These are phyloP conservation scores for Anthophora plumipes DNA, from an alignment of 2,888 invertebrate species.

Conservation along the genomic window DNA sequence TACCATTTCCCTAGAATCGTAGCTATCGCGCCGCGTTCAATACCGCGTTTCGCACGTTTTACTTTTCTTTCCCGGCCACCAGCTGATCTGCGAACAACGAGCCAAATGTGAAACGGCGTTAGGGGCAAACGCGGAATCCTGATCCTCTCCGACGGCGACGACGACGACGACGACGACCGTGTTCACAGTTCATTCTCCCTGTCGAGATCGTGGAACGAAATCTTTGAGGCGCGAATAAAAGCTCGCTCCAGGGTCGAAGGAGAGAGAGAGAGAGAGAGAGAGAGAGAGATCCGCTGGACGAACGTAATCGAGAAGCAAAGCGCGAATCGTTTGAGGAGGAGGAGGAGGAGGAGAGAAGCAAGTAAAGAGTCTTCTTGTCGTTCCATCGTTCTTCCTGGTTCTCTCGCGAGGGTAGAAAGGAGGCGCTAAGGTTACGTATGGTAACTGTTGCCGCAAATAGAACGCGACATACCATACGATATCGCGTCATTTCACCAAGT, in stretches of 20 bases:
- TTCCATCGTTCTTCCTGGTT: too few relatives aligned
- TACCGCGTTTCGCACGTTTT: too few relatives aligned
- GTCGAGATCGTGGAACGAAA: not conserved
- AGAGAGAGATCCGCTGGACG: not conserved
- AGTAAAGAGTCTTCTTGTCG: too few relatives aligned
- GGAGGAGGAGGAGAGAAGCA: too few relatives aligned
- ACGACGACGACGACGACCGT: not conserved
- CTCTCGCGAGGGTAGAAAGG: not conserved
- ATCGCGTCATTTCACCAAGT: too few relatives aligned
- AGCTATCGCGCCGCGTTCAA: too few relatives aligned
- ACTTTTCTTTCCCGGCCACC: too few relatives aligned
- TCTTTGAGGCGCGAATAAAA: not conserved
- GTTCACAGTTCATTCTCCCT: not conserved
- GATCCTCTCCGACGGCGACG: not conserved
- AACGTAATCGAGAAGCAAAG: not conserved
- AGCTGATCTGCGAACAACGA: not conserved
- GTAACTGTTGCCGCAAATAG: constrained; percentile 50
- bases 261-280: not conserved
- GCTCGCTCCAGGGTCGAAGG: not conserved
- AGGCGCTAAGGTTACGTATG: constrained; percentile 40
- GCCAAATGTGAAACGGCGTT: not conserved
- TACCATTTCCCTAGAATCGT: not conserved
- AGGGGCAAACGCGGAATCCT: not conserved
- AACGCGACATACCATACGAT: constrained; percentile 27
- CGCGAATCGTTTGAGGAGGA: too few relatives aligned